Base-by-base conservation (phyloP, 2,113 vertebrate species). In the Rousettus leschenaultii region DNA sequence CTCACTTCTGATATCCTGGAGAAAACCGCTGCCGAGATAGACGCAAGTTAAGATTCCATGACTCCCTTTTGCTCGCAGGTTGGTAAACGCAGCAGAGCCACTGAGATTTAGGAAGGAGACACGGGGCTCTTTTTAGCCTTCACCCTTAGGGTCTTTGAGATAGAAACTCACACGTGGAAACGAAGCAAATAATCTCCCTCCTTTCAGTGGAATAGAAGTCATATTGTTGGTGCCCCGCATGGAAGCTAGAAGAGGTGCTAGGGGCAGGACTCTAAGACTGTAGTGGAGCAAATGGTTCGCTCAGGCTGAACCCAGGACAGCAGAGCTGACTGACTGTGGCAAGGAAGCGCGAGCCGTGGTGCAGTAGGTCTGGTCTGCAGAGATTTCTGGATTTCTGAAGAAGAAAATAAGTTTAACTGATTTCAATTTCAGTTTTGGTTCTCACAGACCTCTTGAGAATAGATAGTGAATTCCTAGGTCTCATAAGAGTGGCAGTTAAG, bases 371-470 rank as follows among this genome's bases (percentile, higher is more conserved):
- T 45, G 9, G 6, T 51, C 51, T 71, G 83, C 57, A 75, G 48
- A 96, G 33, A 22, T 48, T 38, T 55, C 59, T 78, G 74, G 35
- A 80, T 82, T 73, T 70, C 59, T 53, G 22, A 86, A 84, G 77
- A 83, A 74, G 16, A 78, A 96, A 86, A 90, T 48, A 48, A 79
- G 7, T 13, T 26, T 77, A 63, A 12, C 35, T 57, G 33, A 33
- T 89, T 79, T 92, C 53, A 51, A 3, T 40, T 33, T n/a, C 11
- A 12, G 57, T 66, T 92, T 97, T 84, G 12, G 45, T 61, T 78
- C 89, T 97, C 95, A 40, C 3, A 55, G 26, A 0, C 74, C 35
- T 74, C 80, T 97, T 96, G 88, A 94, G 24, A 95, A 90, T 80
- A 33, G 0, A 43, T 87, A 86, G 95, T 88, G 35, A 92, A 73